Conservation (phyloP, 1,140 invertebrate genomes). For the Drosophila littoralis region DNA sequence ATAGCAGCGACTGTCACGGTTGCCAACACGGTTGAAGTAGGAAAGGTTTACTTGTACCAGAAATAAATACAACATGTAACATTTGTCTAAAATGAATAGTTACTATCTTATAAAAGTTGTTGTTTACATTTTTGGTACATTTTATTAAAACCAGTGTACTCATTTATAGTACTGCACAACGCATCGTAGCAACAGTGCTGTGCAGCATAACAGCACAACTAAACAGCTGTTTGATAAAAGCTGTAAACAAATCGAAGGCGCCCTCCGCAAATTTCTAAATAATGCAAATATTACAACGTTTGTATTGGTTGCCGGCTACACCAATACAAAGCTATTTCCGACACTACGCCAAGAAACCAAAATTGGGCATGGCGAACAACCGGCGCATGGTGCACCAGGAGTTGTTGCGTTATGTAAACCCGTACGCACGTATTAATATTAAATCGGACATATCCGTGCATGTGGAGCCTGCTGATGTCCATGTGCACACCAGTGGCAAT, state of each 20-base stretch:
- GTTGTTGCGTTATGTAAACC: constrained; percentile 71
- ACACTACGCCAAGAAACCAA: constrained; percentile 57
- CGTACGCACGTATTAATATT: constrained; percentile 68
- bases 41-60: neutral
- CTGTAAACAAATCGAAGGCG: constrained; percentile 49
- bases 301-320: constrained; percentile 33
- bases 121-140: neutral
- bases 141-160: neutral
- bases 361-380: constrained; percentile 4
- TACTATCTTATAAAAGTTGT: no score
- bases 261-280: constrained; percentile 23
- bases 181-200: constrained; percentile 1
- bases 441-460: constrained; percentile 59
- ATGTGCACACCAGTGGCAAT: constrained; percentile 67
- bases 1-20: neutral
- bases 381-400: constrained; percentile 70
- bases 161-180: constrained; percentile 8
- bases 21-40: neutral
- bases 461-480: constrained; percentile 63
- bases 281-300: constrained; percentile 58
- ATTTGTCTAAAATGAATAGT: no score
- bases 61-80: neutral
- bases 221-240: constrained; percentile 36
- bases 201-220: neutral
- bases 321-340: constrained; percentile 36